A percentile compares a stretch with the other conserved stretches of the same genome.
Conservation (phyloP, 2,797 vertebrate genomes). For the Sphaeramia orbicularis region DNA sequence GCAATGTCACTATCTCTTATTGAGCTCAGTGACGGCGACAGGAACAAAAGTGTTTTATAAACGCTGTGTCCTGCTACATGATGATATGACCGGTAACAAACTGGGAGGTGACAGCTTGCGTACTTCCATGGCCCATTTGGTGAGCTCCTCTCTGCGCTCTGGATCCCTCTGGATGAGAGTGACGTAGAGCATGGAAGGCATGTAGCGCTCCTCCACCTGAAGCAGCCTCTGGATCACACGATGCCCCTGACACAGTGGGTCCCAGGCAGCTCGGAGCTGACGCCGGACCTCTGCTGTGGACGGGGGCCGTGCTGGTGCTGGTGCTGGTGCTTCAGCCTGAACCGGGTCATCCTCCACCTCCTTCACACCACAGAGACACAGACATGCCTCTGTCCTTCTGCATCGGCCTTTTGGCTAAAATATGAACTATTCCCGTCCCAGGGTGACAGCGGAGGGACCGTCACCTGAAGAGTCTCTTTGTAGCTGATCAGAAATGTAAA, state of each 20-base stretch:
- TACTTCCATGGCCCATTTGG: slow-evolving; percentile 87
- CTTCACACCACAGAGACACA: slow-evolving; percentile 86
- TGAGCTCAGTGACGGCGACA: too few relatives aligned
- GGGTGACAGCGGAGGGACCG: slow-evolving; percentile 15
- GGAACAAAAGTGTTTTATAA: too few relatives aligned
- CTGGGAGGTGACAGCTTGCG: background rate
- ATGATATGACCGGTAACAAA: background rate
- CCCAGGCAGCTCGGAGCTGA: slow-evolving; percentile 81
- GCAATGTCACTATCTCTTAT: too few relatives aligned
- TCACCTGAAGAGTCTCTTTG: background rate
- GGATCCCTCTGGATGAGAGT: slow-evolving; percentile 83
- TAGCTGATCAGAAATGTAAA: background rate
- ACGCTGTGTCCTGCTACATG: too few relatives aligned
- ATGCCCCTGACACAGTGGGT: slow-evolving; percentile 80
- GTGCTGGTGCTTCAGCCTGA: slow-evolving; percentile 11
- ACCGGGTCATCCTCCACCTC: slow-evolving; percentile 75
- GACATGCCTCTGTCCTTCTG: slow-evolving; percentile 66
- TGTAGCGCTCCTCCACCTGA: slow-evolving; percentile 80
- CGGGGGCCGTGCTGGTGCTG: too few relatives aligned
- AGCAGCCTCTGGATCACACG: slow-evolving; percentile 84
- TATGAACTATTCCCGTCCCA: slow-evolving; percentile 19
- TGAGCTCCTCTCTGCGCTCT: slow-evolving; percentile 78
- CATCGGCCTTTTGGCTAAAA: slow-evolving; percentile 24
- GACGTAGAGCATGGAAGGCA: slow-evolving; percentile 82
- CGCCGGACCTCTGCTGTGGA: background rate